phyloP scores from a whole-genome alignment of 2,888 invertebrate species.

The Parascotia fuliginaria region DNA sequence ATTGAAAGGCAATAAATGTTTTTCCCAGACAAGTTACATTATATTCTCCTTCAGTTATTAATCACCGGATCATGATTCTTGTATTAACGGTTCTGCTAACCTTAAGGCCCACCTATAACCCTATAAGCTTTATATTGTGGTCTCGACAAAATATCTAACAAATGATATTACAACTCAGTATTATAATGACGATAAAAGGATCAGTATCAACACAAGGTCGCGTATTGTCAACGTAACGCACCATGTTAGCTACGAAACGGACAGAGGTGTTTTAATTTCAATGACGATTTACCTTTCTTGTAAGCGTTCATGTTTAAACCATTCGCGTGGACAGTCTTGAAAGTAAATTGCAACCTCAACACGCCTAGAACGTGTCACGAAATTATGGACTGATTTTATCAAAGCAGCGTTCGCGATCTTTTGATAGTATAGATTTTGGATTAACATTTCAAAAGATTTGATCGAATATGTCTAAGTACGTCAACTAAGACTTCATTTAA shows the following conservation, averaged over 20 bases:
- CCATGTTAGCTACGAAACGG: slow-evolving; percentile 36
- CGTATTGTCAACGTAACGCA: slow-evolving; percentile 56
- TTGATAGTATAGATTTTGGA: slow-evolving; percentile 39
- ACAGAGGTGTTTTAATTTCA: slow-evolving; percentile 51
- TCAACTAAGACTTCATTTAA: no score
- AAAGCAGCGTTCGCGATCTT: slow-evolving; percentile 44
- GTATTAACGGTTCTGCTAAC: slow-evolving; percentile 43
- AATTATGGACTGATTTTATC: slow-evolving; percentile 48
- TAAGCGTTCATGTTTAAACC: slow-evolving; percentile 47
- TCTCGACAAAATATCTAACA: slow-evolving; percentile 52
- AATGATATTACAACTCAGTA: slow-evolving; percentile 53
- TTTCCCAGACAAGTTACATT: slow-evolving; percentile 24
- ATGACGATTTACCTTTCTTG: slow-evolving; percentile 41
- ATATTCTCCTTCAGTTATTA: slow-evolving; percentile 29
- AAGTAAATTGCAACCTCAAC: slow-evolving; percentile 50
- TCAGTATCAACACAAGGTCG: slow-evolving; percentile 59
- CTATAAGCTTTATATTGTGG: slow-evolving; percentile 36
- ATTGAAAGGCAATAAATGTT: slow-evolving; percentile 32
- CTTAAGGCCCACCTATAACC: slow-evolving; percentile 45
- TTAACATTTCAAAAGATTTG: slow-evolving; percentile 33
- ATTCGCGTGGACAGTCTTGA: slow-evolving; percentile 42
- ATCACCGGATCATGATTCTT: slow-evolving; percentile 35
- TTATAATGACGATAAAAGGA: slow-evolving; percentile 60
- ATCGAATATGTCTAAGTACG: slow-evolving; percentile 23
- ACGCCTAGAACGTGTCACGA: slow-evolving; percentile 55